phyloP scores from a whole-genome alignment of 2,113 vertebrate species.

The Seriola aureovittata region DNA sequence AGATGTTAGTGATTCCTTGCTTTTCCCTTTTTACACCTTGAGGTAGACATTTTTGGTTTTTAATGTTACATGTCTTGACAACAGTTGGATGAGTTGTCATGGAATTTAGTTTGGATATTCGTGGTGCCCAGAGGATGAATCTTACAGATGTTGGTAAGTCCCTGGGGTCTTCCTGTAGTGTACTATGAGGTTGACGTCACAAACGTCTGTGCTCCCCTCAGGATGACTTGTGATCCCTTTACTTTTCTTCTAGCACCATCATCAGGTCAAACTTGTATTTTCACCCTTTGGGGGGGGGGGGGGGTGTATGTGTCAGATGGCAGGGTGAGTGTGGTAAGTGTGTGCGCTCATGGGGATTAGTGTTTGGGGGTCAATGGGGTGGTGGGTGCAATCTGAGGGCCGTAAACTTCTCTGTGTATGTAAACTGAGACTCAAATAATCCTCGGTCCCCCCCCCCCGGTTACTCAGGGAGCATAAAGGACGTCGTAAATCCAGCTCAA shows the following conservation, averaged over 20 bases:
- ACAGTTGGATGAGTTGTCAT: too few relatives aligned
- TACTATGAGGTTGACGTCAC: too few relatives aligned
- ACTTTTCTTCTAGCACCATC: neutral
- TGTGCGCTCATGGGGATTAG: constrained; percentile 48
- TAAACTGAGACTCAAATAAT: constrained; percentile 76
- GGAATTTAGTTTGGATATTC: too few relatives aligned
- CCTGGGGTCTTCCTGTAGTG: too few relatives aligned
- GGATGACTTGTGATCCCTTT: neutral
- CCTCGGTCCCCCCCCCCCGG: constrained; percentile 38
- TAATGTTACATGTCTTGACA: too few relatives aligned
- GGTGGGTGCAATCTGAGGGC: constrained; percentile 49
- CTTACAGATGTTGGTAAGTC: too few relatives aligned
- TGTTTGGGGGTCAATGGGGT: constrained; percentile 42
- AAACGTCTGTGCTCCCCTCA: too few relatives aligned
- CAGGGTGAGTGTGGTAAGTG: constrained; percentile 48
- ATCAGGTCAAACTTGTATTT: neutral
- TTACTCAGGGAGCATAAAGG: constrained; percentile 58
- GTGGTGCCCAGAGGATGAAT: neutral
- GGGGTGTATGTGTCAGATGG: constrained; percentile 32
- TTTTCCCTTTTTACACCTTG: too few relatives aligned
- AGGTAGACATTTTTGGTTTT: too few relatives aligned
- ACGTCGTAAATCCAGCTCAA: constrained; percentile 66
- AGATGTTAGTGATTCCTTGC: too few relatives aligned
- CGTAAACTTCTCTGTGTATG: constrained; percentile 65
- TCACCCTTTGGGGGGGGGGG: neutral